A percentile compares a stretch with the other conserved stretches of the same genome.
phyloP scores from a whole-genome alignment of 92 coral and sea anemone species.

The Micromussa lordhowensis region DNA sequence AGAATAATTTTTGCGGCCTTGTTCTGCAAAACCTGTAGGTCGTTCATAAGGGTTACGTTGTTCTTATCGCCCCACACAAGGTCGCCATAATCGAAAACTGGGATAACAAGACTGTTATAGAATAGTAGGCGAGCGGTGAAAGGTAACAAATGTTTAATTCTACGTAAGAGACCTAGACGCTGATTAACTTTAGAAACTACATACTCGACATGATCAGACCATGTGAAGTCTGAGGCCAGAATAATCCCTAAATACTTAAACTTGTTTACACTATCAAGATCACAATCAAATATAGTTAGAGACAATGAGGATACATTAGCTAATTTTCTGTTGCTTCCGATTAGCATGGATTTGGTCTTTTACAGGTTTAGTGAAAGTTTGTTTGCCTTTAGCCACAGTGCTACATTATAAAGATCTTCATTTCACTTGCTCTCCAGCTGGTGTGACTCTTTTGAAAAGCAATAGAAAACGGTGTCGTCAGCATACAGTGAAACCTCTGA shows the following conservation, averaged over 20 bases:
- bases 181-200: no score
- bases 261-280: no score
- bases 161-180: no score
- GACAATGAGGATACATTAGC: no score
- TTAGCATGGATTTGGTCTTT: slow-evolving; percentile 46
- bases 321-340: slow-evolving; percentile 45
- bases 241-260: no score
- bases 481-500: slow-evolving; percentile 43
- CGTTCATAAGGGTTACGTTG: background rate
- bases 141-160: no score
- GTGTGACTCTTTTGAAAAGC: background rate
- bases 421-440: slow-evolving; percentile 24
- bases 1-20: slow-evolving; percentile 47
- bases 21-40: no score
- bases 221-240: no score
- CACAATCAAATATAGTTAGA: no score
- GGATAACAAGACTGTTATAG: slow-evolving; percentile 27
- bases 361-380: slow-evolving; percentile 25
- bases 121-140: background rate
- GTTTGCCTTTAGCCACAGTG: slow-evolving; percentile 26
- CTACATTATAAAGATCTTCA: slow-evolving; percentile 20
- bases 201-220: no score
- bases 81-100: slow-evolving; percentile 25
- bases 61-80: slow-evolving; percentile 14
- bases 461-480: slow-evolving; percentile 63